Percentiles rank a stretch among this genome's conserved stretches.
These are phyloP conservation scores for Ivindomyrus marchei DNA, from an alignment of 2,113 vertebrate species.

Conservation along the genomic window DNA sequence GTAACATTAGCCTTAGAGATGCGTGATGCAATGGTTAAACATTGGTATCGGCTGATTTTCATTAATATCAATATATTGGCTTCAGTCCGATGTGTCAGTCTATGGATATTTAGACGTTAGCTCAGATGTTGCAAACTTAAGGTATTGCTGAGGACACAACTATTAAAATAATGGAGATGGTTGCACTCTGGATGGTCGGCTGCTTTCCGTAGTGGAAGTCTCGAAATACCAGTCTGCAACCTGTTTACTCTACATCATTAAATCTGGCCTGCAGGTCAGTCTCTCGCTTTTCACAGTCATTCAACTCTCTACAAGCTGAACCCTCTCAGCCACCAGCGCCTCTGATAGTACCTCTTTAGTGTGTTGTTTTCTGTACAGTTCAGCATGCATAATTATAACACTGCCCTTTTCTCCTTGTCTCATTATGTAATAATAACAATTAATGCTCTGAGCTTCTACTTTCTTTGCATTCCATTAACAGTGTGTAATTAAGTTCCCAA, in stretches of 20 bases:
- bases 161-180: not conserved
- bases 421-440: not conserved
- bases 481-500: not conserved
- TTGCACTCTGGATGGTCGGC: not conserved
- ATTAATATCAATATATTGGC: not conserved
- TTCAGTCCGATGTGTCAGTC: not conserved
- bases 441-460: not conserved
- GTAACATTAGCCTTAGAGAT: not conserved
- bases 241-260: not conserved
- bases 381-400: not conserved
- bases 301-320: not conserved
- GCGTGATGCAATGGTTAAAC: not conserved
- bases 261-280: not conserved
- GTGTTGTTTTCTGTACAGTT: not conserved
- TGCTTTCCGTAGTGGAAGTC: not conserved
- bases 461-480: not conserved
- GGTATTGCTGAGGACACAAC: not conserved
- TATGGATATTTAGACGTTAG: not conserved
- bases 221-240: not conserved
- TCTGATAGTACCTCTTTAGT: not conserved
- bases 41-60: not conserved
- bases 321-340: not conserved
- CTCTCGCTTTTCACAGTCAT: not conserved
- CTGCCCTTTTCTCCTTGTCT: not conserved
- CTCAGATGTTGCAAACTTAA: not conserved